These are phyloP conservation scores for Drosophila serrata DNA, from an alignment of 1,140 invertebrate genomes.

Conservation along the genomic window DNA sequence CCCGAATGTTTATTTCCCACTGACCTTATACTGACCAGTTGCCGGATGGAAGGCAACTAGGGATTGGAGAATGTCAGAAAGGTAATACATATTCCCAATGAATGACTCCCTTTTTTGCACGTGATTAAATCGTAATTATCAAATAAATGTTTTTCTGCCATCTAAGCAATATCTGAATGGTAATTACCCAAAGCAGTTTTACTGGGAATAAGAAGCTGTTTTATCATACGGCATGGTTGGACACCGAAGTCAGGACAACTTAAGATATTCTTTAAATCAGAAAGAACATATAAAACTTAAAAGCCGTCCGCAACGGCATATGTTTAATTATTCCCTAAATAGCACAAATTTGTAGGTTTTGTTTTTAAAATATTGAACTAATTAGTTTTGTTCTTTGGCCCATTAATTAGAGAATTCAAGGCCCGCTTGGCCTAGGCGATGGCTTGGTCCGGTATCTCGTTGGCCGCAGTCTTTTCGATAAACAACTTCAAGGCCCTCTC, in stretches of 20 bases:
- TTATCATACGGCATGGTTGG: neutral
- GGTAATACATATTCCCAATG: constrained; percentile 18
- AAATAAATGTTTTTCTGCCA: constrained; percentile 58
- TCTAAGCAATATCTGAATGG: constrained; percentile 32
- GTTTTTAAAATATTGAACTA: neutral
- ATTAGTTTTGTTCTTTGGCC: neutral
- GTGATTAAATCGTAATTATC: constrained; percentile 44
- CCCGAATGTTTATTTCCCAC: constrained; percentile 21
- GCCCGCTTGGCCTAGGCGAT: constrained; percentile 30
- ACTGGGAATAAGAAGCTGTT: constrained; percentile 6
- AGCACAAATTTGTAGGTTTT: neutral
- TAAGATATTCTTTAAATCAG: neutral
- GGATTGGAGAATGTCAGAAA: neutral
- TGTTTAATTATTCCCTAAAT: too few relatives aligned
- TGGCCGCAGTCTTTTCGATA: constrained; percentile 18
- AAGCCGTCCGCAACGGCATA: neutral
- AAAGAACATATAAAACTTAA: neutral
- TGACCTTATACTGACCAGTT: neutral
- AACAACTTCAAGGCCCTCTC: constrained; percentile 53
- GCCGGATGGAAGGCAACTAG: neutral
- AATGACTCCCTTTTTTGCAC: constrained; percentile 12
- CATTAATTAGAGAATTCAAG: neutral
- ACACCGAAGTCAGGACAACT: neutral
- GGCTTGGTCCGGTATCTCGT: constrained; percentile 51
- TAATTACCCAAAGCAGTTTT: constrained; percentile 1